Conservation (phyloP, 1,140 invertebrate species). For the Drosophila kikkawai region DNA sequence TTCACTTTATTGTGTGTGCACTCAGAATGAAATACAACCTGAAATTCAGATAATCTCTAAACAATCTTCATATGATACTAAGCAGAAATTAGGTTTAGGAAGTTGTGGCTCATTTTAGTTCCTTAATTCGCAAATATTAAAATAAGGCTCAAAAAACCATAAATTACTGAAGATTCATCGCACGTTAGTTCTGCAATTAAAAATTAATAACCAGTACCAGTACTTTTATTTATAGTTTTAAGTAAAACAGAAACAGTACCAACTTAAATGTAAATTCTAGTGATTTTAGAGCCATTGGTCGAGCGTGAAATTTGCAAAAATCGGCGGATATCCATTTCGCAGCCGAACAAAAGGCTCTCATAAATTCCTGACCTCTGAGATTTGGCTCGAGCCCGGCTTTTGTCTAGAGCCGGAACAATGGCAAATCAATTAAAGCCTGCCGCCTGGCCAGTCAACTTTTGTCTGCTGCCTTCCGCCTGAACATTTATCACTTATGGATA, state of each 20-base stretch:
- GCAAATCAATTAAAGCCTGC: constrained; percentile 71
- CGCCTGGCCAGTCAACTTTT: constrained; percentile 45
- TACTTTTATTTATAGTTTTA: neutral
- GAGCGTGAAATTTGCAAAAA: constrained; percentile 19
- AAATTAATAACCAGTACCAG: neutral
- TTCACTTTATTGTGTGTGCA: constrained; percentile 51
- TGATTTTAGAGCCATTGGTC: constrained; percentile 15
- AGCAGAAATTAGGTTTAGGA: no score
- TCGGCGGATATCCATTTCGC: constrained; percentile 47
- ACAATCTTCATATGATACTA: no score
- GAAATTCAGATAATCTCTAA: neutral
- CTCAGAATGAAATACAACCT: neutral
- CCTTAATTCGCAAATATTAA: no score
- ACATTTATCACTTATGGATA: constrained; percentile 46
- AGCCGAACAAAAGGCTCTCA: constrained; percentile 42
- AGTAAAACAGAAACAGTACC: neutral
- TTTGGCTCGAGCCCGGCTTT: constrained; percentile 35
- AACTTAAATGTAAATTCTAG: constrained; percentile 53
- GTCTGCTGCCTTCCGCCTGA: constrained; percentile 40
- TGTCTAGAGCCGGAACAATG: constrained; percentile 53
- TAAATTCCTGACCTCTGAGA: constrained; percentile 39
- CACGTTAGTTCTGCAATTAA: neutral
- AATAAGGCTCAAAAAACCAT: no score
- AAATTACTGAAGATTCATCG: neutral
- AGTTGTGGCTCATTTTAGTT: no score